A percentile compares a stretch with the other conserved stretches of the same genome.
phyloP scores from a whole-genome alignment of 2,113 vertebrate species.

The Vombatus ursinus region DNA sequence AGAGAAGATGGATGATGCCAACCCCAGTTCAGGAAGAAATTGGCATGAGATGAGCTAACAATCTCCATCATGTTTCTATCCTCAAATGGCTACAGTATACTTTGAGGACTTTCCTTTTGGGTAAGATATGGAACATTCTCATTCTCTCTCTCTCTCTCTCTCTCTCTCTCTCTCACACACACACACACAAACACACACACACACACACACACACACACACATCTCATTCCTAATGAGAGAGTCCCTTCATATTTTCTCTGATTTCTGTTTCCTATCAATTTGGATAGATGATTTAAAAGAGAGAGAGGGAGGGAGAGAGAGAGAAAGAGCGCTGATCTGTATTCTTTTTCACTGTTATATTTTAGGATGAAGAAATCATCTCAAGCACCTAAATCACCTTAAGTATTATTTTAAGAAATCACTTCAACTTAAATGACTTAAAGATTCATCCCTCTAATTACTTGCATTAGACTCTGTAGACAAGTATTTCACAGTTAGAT shows the following conservation, averaged over 20 bases:
- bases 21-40: not conserved
- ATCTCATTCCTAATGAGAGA: too few species aligned
- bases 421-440: conserved; percentile 46
- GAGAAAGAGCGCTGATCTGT: not conserved
- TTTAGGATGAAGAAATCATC: conserved; percentile 35
- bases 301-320: not conserved
- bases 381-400: conserved; percentile 26
- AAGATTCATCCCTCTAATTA: conserved; percentile 48
- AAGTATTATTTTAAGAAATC: conserved; percentile 37
- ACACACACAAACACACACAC: too few species aligned
- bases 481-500: conserved; percentile 32
- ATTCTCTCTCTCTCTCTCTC: too few species aligned
- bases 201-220: too few species aligned
- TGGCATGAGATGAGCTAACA: not conserved
- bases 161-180: too few species aligned
- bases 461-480: conserved; percentile 21
- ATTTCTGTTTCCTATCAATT: not conserved
- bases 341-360: conserved; percentile 44
- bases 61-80: not conserved
- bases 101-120: not conserved
- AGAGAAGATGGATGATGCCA: not conserved
- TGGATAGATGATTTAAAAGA: not conserved
- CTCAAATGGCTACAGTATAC: not conserved
- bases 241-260: not conserved
- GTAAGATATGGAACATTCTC: not conserved